Evolutionary conservation across 1,140 invertebrate genomes (phyloP).

Genomic region (Lasioglossum baleicum): DNA sequence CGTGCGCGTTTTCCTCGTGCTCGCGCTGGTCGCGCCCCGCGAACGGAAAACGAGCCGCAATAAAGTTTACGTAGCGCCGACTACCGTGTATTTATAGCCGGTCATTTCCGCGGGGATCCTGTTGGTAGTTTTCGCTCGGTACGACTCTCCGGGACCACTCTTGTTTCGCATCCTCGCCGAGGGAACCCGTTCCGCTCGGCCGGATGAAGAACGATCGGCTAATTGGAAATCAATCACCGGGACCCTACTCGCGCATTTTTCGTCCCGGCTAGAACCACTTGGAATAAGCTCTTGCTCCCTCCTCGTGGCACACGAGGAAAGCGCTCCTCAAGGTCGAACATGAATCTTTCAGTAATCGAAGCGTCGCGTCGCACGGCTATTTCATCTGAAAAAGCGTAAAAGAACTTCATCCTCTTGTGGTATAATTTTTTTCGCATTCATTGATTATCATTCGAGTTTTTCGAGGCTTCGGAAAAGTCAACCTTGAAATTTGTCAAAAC

Average conservation of each 20-base stretch:
- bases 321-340: not conserved
- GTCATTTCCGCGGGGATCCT: conserved; percentile 28
- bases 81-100: conserved; percentile 38
- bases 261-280: not conserved
- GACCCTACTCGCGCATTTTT: too few relatives aligned
- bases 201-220: too few relatives aligned
- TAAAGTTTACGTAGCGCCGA: conserved; percentile 39
- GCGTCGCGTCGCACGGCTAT: too few relatives aligned
- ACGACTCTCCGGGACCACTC: not conserved
- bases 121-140: conserved; percentile 19
- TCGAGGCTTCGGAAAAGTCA: too few relatives aligned
- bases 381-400: too few relatives aligned
- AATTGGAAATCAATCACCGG: not conserved
- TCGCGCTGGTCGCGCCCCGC: not conserved
- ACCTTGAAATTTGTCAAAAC: too few relatives aligned
- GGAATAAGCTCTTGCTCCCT: not conserved
- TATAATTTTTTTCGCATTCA: too few relatives aligned
- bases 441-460: too few relatives aligned
- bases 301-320: not conserved
- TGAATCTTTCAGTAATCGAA: conserved; percentile 20
- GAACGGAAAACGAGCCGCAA: conserved; percentile 25
- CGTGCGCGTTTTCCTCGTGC: not conserved
- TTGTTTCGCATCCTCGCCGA: not conserved
- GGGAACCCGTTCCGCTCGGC: not conserved
- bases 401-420: too few relatives aligned